Percentiles rank a stretch among this genome's conserved stretches.
These are phyloP conservation scores for Lutjanus campechanus DNA, from an alignment of 2,797 vertebrate genomes.

Conservation along the genomic window DNA sequence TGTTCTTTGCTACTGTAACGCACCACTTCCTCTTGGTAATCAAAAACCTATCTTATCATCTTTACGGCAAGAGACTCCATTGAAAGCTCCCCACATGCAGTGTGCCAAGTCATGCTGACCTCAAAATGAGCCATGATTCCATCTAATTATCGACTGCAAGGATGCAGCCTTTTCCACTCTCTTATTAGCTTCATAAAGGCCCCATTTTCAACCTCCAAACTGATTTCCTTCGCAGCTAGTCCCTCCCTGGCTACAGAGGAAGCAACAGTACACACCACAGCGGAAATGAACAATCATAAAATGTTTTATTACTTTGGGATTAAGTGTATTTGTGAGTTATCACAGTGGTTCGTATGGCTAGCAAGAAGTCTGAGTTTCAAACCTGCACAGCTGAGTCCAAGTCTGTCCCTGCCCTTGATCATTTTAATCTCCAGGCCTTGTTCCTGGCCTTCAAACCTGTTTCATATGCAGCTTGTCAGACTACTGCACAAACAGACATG, in stretches of 20 bases:
- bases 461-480: slow-evolving; percentile 15
- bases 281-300: neutral
- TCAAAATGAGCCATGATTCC: slow-evolving; percentile 17
- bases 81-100: neutral
- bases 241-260: neutral
- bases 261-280: slow-evolving; percentile 15
- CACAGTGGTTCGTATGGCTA: neutral
- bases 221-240: slow-evolving; percentile 20
- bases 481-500: neutral
- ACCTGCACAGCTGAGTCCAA: slow-evolving; percentile 9
- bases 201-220: slow-evolving; percentile 29
- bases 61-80: slow-evolving; percentile 2
- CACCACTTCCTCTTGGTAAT: slow-evolving; percentile 12
- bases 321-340: neutral
- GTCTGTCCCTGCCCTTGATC: neutral
- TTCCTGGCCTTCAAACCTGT: slow-evolving; percentile 9
- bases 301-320: neutral
- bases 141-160: slow-evolving; percentile 45
- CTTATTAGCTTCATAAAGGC: slow-evolving; percentile 28
- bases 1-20: neutral
- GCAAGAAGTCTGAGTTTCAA: neutral
- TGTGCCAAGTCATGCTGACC: slow-evolving; percentile 47
- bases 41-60: slow-evolving; percentile 1
- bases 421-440: neutral
- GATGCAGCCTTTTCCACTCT: slow-evolving; percentile 17